Conservation (phyloP, 2,797 vertebrate genomes). For the Melanogrammus aeglefinus region DNA sequence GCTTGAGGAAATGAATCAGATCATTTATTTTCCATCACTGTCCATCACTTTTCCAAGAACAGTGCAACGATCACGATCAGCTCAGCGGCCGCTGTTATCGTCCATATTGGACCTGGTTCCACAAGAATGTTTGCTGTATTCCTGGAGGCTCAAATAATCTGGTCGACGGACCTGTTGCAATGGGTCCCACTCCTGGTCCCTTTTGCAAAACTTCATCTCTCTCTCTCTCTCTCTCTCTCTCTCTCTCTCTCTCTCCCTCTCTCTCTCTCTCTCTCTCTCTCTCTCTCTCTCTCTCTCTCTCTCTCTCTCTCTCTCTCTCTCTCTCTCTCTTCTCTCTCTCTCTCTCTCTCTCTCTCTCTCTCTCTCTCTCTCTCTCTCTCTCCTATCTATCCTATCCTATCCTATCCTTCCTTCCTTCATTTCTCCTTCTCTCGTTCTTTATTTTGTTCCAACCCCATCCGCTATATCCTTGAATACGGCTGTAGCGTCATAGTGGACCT, state of each 20-base stretch:
- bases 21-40: background rate
- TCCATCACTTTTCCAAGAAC: background rate
- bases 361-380: background rate
- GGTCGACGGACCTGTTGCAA: background rate
- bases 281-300: constrained; percentile 6
- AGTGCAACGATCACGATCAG: background rate
- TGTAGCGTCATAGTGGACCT: background rate
- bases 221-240: constrained; percentile 6
- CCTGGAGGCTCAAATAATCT: background rate
- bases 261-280: constrained; percentile 13
- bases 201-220: constrained; percentile 25
- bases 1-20: background rate
- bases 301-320: constrained; percentile 13
- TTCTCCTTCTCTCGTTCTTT: constrained; percentile 28
- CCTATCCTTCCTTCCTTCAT: too few relatives aligned
- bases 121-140: background rate
- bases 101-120: background rate
- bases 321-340: constrained; percentile 3
- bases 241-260: too few relatives aligned
- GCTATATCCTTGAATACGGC: background rate
- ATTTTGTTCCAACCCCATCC: background rate
- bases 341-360: constrained; percentile 18
- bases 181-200: constrained; percentile 31
- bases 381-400: too few relatives aligned
- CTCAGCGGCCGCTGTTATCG: background rate